Evolutionary conservation across 2,888 invertebrate species (phyloP).

Genomic region (Tromatobia lineatoria): DNA sequence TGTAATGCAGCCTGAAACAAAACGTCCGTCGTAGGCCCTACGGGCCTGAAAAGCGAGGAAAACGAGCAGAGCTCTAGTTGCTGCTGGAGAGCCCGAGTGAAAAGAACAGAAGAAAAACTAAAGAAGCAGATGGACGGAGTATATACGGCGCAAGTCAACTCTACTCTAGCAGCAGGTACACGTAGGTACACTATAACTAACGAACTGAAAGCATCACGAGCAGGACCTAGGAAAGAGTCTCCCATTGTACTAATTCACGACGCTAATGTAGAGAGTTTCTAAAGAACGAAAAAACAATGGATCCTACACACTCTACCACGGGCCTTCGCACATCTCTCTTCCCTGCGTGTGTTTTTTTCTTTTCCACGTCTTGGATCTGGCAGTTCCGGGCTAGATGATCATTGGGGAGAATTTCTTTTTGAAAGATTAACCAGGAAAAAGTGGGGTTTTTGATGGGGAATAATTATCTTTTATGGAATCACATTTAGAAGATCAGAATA

Average conservation of each 20-base stretch:
- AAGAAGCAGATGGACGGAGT: slow-evolving; percentile 41
- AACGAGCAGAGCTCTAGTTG: slow-evolving; percentile 32
- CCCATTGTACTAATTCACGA: slow-evolving; percentile 76
- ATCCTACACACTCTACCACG: slow-evolving; percentile 62
- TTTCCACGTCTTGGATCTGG: slow-evolving; percentile 11
- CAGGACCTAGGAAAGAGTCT: slow-evolving; percentile 39
- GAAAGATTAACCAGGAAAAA: not conserved
- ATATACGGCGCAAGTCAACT: slow-evolving; percentile 25
- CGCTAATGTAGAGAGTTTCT: slow-evolving; percentile 77
- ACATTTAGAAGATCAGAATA: too few species aligned
- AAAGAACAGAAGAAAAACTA: slow-evolving; percentile 36
- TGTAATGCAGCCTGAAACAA: slow-evolving; percentile 40
- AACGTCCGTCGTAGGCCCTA: slow-evolving; percentile 39
- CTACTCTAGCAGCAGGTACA: slow-evolving; percentile 29
- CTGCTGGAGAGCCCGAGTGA: slow-evolving; percentile 46
- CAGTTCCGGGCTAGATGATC: not conserved
- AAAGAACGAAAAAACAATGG: slow-evolving; percentile 78
- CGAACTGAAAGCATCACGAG: slow-evolving; percentile 58
- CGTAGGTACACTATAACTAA: slow-evolving; percentile 46
- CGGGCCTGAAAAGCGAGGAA: slow-evolving; percentile 16
- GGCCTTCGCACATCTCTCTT: slow-evolving; percentile 50
- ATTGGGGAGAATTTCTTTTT: not conserved
- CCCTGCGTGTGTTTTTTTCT: slow-evolving; percentile 45
- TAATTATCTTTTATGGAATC: not conserved
- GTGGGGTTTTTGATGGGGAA: not conserved